Conservation (phyloP, 2,797 vertebrate genomes). For the Chanos chanos region DNA sequence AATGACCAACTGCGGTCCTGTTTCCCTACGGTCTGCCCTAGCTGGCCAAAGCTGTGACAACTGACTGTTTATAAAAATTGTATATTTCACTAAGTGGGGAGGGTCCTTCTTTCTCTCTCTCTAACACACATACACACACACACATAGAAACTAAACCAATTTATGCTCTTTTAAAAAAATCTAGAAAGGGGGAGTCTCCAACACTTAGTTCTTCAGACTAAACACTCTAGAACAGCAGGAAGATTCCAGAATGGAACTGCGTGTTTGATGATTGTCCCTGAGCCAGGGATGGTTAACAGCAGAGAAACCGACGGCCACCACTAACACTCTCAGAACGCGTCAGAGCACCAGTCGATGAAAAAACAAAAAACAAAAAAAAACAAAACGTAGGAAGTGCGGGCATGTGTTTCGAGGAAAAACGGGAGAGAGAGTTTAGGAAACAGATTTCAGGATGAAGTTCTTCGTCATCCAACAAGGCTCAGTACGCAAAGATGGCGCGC, state of each 20-base stretch:
- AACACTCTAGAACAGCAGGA: not conserved
- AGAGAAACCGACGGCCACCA: conserved; percentile 16
- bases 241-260: not conserved
- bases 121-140: not conserved
- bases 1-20: no score
- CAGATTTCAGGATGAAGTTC: conserved; percentile 10
- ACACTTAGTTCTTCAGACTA: not conserved
- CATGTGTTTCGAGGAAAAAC: conserved; percentile 30
- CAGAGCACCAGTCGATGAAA: not conserved
- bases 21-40: no score
- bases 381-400: not conserved
- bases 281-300: conserved; percentile 24
- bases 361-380: not conserved
- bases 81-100: not conserved
- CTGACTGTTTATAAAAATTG: not conserved
- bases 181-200: not conserved
- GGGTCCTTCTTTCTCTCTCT: not conserved
- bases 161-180: not conserved
- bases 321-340: no score
- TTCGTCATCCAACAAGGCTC: conserved; percentile 17
- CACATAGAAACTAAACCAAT: not conserved
- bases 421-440: no score
- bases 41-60: not conserved
- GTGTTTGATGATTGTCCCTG: not conserved
- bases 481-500: not conserved